Evolutionary conservation across 2,113 vertebrate species (phyloP), one percentile per base, ranked within the genome.

Genomic region (Chinchilla lanigera): DNA sequence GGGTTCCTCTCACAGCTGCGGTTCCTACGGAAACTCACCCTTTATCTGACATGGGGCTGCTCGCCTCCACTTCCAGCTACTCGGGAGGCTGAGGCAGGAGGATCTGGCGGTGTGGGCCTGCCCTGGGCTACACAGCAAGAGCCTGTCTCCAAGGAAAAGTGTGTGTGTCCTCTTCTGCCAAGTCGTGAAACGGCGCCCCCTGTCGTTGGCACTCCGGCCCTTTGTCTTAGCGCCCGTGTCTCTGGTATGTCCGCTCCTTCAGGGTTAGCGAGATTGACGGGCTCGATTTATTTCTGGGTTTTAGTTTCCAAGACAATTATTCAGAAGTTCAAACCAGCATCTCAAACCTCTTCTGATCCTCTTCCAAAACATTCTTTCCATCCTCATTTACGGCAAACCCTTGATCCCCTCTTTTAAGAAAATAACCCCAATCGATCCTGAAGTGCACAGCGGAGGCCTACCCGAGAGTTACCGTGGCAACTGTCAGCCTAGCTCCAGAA

Each of bases 381-480:
- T 12, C 61, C 54, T 89, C 56, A 0, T 67, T 81, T 88, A 77
- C 73, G n/a, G 11, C 41, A 95, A 71, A 52, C 14, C 26, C 63
- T 92, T 78, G 81, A 88, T 95, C 67, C 75, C 56, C 35, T 90
- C 17, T 90, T 94, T 78, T 73, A 95, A 84, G 78, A 93, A 82
- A 52, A 52, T 58, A 92, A 88, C 50, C 81, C 85, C 71, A 75
- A 92, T 92, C 63, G 47, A 85, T 33, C 88, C 77, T 82, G 67
- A 95, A 96, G 89, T 56, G 84, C 81, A 90, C 87, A 82, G 52
- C 47, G 85, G 95, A 65, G 69, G 81, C 52, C 47, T 52, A 85
- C 47, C 90, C n/a, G 81, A 38, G 54, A 87, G 93, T 97, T 97
- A 78, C 97, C 88, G 95, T 95, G 95, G 94, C 88, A 97, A 96